Evolutionary conservation across 2,888 invertebrate genomes (phyloP).

Genomic region (Agrochola macilenta): DNA sequence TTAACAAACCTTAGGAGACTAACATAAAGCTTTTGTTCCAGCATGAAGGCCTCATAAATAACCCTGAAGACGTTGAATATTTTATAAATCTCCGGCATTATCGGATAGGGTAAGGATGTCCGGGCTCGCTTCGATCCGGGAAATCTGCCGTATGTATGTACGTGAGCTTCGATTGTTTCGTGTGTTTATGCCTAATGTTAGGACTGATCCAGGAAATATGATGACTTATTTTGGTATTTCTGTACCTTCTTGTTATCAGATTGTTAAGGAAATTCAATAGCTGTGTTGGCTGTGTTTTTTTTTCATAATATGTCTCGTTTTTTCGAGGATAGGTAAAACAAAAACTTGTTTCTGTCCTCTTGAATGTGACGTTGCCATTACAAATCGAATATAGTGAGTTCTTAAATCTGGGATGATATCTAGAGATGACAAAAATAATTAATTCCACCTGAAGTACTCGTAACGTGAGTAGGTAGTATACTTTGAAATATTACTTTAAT

Average conservation of each 20-base stretch:
- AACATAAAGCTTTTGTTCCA: conserved; percentile 77
- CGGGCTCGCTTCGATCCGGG: conserved; percentile 77
- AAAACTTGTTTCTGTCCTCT: neutral
- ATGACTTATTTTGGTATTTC: neutral
- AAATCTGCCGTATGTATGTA: conserved; percentile 74
- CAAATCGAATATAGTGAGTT: neutral
- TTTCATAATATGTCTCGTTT: neutral
- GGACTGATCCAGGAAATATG: neutral
- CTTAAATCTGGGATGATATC: neutral
- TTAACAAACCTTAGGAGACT: conserved; percentile 71
- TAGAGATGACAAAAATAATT: neutral
- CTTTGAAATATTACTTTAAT: neutral
- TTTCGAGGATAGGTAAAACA: neutral
- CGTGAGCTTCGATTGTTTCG: conserved; percentile 63
- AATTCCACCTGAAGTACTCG: no score
- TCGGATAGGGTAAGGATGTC: conserved; percentile 83
- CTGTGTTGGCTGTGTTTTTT: neutral
- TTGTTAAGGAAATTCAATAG: no score
- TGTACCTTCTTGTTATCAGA: no score
- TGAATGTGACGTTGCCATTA: neutral
- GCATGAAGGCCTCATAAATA: conserved; percentile 83
- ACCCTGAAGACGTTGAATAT: conserved; percentile 84
- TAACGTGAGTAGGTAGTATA: no score
- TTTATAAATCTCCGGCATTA: conserved; percentile 85
- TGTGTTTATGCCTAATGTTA: conserved; percentile 55